phyloP scores from a whole-genome alignment of 2,797 vertebrate species.

The Syngnathus rostellatus region DNA sequence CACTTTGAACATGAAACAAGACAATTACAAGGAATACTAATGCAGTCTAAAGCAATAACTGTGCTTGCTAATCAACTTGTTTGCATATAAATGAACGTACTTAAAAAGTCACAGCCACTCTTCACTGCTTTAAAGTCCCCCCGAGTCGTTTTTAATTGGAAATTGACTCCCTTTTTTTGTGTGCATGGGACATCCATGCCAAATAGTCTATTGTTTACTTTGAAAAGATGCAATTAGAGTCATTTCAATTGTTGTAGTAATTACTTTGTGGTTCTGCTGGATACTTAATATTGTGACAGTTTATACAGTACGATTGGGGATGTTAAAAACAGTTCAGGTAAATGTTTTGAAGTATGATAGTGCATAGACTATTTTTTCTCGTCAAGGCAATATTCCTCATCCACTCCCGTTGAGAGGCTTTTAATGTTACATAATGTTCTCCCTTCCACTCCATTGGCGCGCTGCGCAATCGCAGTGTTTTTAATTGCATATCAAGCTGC shows the following conservation, averaged over 20 bases:
- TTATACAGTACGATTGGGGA: not conserved
- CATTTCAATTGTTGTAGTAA: slow-evolving; percentile 53
- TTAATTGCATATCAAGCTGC: slow-evolving; percentile 59
- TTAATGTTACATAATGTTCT: slow-evolving; percentile 15
- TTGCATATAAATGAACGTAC: slow-evolving; percentile 65
- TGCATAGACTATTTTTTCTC: not conserved
- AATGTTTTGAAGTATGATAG: not conserved
- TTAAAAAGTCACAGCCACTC: slow-evolving; percentile 53
- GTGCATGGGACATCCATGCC: slow-evolving; percentile 35
- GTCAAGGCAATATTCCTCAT: not conserved
- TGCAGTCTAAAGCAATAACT: slow-evolving; percentile 58
- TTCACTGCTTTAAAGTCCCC: slow-evolving; percentile 49
- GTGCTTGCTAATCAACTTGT: slow-evolving; percentile 61
- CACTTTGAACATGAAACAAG: slow-evolving; percentile 56
- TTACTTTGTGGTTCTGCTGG: slow-evolving; percentile 52
- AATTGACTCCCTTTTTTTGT: slow-evolving; percentile 40
- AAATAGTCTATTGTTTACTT: slow-evolving; percentile 37
- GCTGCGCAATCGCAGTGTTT: slow-evolving; percentile 37
- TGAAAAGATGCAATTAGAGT: slow-evolving; percentile 55
- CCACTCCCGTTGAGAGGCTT: slow-evolving; percentile 1
- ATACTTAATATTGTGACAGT: slow-evolving; percentile 33
- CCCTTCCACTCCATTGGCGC: slow-evolving; percentile 8
- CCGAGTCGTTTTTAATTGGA: slow-evolving; percentile 54
- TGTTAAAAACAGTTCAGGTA: not conserved
- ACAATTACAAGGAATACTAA: slow-evolving; percentile 63